A percentile compares a stretch with the other conserved stretches of the same genome.
Evolutionary conservation across 2,888 invertebrate species (phyloP).

Genomic region (Hecatera dysodea): DNA sequence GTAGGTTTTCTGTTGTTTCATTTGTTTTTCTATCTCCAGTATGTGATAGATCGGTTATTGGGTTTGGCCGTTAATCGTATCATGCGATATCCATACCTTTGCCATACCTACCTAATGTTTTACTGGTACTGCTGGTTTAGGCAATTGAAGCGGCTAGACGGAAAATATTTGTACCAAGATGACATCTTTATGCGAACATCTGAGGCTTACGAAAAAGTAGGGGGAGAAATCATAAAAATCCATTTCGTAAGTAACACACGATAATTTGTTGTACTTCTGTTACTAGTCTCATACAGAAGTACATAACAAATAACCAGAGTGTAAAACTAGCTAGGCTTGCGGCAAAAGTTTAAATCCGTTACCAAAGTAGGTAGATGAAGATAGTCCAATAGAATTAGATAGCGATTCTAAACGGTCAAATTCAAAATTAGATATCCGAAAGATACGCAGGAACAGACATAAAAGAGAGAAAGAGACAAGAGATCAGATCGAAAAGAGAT

Average conservation of each 20-base stretch:
- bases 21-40: too few relatives aligned
- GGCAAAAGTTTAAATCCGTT: neutral
- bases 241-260: too few relatives aligned
- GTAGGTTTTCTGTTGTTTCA: too few relatives aligned
- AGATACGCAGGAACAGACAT: neutral
- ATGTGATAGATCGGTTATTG: too few relatives aligned
- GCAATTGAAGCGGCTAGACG: neutral
- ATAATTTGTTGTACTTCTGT: too few relatives aligned
- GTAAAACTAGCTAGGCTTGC: neutral
- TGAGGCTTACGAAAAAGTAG: too few relatives aligned
- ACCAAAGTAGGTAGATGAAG: neutral
- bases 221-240: neutral
- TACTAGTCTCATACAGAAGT: too few relatives aligned
- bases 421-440: neutral
- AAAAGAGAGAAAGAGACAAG: too few relatives aligned
- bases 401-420: neutral
- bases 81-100: constrained; percentile 5
- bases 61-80: too few relatives aligned
- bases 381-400: constrained; percentile 8
- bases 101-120: constrained; percentile 6
- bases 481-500: too few relatives aligned
- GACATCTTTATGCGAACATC: neutral
- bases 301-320: too few relatives aligned
- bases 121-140: neutral
- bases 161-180: neutral